phyloP scores from a whole-genome alignment of 1,140 invertebrate genomes.

The Leptinotarsa defecta region DNA sequence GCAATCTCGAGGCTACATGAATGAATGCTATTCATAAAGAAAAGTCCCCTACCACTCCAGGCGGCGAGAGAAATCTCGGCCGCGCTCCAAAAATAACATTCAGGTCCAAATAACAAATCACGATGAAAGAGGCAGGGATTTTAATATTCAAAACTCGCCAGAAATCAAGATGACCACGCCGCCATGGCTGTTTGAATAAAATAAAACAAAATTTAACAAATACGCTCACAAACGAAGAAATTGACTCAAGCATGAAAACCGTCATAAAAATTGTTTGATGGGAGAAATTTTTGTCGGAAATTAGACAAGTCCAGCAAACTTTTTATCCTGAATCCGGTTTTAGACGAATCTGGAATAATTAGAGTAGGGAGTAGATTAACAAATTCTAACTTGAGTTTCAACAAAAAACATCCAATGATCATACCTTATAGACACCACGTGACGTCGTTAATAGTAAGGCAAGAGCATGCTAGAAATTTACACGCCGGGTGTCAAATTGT shows the following conservation, averaged over 20 bases:
- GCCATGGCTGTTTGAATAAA: constrained; percentile 5
- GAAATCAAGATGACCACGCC: no score
- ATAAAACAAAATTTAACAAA: neutral
- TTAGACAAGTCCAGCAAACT: constrained; percentile 25
- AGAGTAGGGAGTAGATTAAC: constrained; percentile 40
- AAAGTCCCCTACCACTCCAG: no score
- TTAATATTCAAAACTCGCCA: no score
- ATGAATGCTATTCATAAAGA: no score
- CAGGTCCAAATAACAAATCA: no score
- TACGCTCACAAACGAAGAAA: constrained; percentile 17
- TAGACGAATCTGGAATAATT: constrained; percentile 38
- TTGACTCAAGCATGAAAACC: constrained; percentile 3
- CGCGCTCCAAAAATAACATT: no score
- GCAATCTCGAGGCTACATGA: no score
- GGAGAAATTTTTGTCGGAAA: constrained; percentile 21
- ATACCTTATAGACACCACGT: constrained; percentile 34
- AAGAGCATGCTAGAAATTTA: constrained; percentile 34
- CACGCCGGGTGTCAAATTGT: constrained; percentile 27
- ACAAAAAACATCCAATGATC: constrained; percentile 39
- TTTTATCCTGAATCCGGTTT: constrained; percentile 34
- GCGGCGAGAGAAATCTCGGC: no score
- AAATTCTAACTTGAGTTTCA: constrained; percentile 36
- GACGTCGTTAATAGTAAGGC: constrained; percentile 34
- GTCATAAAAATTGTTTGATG: constrained; percentile 31
- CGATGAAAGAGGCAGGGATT: no score